phyloP scores from a whole-genome alignment of 2,113 vertebrate genomes.

The Naja naja region DNA sequence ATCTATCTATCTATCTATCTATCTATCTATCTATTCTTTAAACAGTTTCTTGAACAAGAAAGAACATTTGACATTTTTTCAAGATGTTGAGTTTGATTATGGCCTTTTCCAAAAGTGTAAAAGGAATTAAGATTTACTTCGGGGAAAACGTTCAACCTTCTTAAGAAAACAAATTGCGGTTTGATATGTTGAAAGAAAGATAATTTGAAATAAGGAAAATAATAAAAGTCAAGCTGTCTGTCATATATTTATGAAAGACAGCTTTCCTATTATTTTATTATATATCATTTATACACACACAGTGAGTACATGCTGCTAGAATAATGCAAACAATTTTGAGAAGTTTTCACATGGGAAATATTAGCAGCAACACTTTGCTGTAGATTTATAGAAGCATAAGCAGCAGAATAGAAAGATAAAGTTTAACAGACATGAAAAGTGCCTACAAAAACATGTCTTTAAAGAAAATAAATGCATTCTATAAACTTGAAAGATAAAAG shows the following conservation, averaged over 20 bases:
- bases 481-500: not conserved
- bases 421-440: not conserved
- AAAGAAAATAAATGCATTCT: conserved; percentile 34
- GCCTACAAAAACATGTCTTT: not conserved
- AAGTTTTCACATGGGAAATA: conserved; percentile 16
- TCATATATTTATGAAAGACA: not conserved
- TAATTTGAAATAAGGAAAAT: conserved; percentile 11
- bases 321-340: not conserved
- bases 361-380: not conserved
- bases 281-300: not conserved
- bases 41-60: not conserved
- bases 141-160: not conserved
- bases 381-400: not conserved
- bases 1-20: too few relatives aligned
- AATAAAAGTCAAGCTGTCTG: conserved; percentile 15
- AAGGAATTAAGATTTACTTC: not conserved
- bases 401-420: conserved; percentile 8
- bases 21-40: not conserved
- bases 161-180: not conserved
- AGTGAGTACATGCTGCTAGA: not conserved
- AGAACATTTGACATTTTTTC: not conserved
- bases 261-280: not conserved
- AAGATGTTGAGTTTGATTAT: not conserved
- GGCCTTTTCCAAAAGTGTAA: not conserved
- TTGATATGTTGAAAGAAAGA: conserved; percentile 9